Base-by-base conservation (phyloP, 2,888 invertebrate genomes). In the Alloplasta piceator region DNA sequence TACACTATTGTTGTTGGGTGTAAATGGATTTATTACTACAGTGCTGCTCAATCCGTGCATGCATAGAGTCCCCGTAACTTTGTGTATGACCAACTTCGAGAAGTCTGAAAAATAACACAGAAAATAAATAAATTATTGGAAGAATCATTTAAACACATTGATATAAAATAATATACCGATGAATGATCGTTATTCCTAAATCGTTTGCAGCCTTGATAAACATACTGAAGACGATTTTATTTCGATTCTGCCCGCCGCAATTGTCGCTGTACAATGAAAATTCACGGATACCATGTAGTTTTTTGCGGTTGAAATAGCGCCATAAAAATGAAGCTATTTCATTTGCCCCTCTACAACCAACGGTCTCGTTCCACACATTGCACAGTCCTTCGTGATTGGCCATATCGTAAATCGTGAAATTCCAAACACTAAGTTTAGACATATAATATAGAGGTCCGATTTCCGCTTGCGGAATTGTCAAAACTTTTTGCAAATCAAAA, bases 341-440 rank as follows among this genome's bases (percentile, higher is more conserved):
- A 67, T 79, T 83, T 6, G 77, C 77, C 7, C 79, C 83, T 63
- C 74, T 41, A 4, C 61, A 58, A 12, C 78, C 78, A 16, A 83
- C 36, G 0, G 78, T 80, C 52, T 83, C 83, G 56, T 83, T 82
- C 78, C 82, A 80, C 0, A 82, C 58, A 6, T 76, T 48, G 12
- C 82, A 83, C 0, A 64, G 12, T 9, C 82, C 82, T 55, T 39
- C 43, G 12, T 71, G 52, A 55, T 41, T 73, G 4, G 67, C 75
- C 43, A 76, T 43, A 48, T 83, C 66, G 16, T 76, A 82, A 14
- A 83, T 79, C 0, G 82, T 80, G 43, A 83, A 83, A 67, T 82
- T 82, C 72, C 75, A 83, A 26, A 83, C 55, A 52, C 41, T 55
- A 4, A 83, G 26, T 76, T 82, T 83, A 0, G 74, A 72, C 63